Evolutionary conservation across 2,888 invertebrate genomes (phyloP).

Genomic region (Netelia inedita): DNA sequence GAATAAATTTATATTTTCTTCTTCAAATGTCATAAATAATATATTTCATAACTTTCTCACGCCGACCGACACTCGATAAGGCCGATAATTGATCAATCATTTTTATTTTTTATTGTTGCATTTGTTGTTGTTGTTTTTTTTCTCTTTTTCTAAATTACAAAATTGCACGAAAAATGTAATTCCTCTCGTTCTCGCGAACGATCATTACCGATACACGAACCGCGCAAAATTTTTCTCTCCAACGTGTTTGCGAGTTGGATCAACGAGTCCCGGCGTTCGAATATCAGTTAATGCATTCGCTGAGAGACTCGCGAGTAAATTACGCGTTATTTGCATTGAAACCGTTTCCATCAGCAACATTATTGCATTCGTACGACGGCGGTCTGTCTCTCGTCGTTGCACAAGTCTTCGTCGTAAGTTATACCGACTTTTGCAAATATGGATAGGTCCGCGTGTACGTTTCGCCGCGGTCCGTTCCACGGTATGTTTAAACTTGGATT

Average conservation of each 20-base stretch:
- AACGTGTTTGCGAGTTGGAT: not conserved
- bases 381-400: slow-evolving; percentile 1
- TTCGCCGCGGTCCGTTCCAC: not conserved
- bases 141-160: too few species aligned
- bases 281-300: slow-evolving; percentile 24
- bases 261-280: slow-evolving; percentile 3
- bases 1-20: too few species aligned
- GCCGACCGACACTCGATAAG: too few species aligned
- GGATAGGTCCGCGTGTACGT: not conserved
- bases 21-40: too few species aligned
- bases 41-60: too few species aligned
- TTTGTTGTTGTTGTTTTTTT: too few species aligned
- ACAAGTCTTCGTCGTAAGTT: slow-evolving; percentile 25
- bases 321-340: slow-evolving; percentile 36
- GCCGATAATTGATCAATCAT: too few species aligned
- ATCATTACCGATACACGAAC: not conserved
- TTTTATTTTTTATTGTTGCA: too few species aligned
- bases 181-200: too few species aligned
- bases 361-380: slow-evolving; percentile 16
- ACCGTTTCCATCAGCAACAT: slow-evolving; percentile 46
- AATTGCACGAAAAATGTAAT: too few species aligned
- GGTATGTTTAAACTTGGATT: not conserved
- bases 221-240: not conserved
- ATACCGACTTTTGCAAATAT: slow-evolving; percentile 10
- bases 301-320: slow-evolving; percentile 43